Conservation (phyloP, 1,140 invertebrate species). For the Caerostris darwini region DNA sequence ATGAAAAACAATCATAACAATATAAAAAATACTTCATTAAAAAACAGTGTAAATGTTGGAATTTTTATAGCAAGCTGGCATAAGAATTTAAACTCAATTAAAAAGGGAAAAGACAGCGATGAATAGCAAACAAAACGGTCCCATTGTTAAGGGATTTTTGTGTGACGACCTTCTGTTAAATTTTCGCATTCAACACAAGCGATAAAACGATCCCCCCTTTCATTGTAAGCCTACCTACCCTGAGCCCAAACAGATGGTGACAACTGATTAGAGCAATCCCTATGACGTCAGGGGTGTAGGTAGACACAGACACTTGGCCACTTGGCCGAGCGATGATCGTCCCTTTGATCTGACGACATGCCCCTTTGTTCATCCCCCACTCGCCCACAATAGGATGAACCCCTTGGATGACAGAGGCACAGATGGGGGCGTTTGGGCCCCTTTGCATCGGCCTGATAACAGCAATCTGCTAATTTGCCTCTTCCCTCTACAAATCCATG, state of each 20-base stretch:
- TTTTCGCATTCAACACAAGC: constrained; percentile 61
- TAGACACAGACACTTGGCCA: constrained; percentile 73
- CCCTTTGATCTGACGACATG: constrained; percentile 62
- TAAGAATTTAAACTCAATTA: constrained; percentile 68
- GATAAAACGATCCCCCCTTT: constrained; percentile 62
- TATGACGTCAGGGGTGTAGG: constrained; percentile 67
- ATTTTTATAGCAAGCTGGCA: not conserved
- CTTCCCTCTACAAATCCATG: constrained; percentile 56
- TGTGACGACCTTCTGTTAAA: constrained; percentile 70
- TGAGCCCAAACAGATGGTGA: constrained; percentile 77
- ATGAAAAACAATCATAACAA: too few species aligned
- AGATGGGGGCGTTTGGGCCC: constrained; percentile 58
- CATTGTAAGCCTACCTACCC: constrained; percentile 17
- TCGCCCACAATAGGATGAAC: constrained; percentile 72
- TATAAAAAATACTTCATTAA: not conserved
- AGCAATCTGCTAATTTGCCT: constrained; percentile 77
- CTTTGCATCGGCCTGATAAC: constrained; percentile 71
- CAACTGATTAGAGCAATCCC: constrained; percentile 75
- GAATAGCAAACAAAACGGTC: constrained; percentile 30
- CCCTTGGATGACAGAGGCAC: constrained; percentile 65
- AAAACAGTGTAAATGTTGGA: not conserved
- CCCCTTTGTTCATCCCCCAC: constrained; percentile 64
- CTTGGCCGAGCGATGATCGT: constrained; percentile 70
- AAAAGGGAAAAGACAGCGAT: not conserved
- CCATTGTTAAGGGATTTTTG: constrained; percentile 48